Percentiles rank a stretch among this genome's conserved stretches.
Evolutionary conservation across 2,888 invertebrate species (phyloP).

Genomic region (Volucella inflata): DNA sequence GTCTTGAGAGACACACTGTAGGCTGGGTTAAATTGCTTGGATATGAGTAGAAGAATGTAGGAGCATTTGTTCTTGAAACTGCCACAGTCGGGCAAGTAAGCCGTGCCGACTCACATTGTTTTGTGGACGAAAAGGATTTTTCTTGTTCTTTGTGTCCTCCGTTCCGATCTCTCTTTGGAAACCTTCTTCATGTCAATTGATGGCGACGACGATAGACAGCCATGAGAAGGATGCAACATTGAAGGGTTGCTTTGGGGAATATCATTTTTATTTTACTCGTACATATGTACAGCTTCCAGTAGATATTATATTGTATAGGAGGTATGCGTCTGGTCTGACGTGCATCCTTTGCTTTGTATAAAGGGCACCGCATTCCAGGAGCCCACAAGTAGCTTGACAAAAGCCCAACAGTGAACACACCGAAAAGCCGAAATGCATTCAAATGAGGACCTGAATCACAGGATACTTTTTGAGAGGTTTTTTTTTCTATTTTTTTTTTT

Average conservation of each 20-base stretch:
- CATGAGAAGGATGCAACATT: slow-evolving; percentile 62
- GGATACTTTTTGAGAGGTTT: slow-evolving; percentile 6
- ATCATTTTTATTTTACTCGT: not conserved
- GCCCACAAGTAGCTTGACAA: slow-evolving; percentile 13
- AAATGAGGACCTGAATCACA: slow-evolving; percentile 38
- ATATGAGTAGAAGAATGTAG: slow-evolving; percentile 53
- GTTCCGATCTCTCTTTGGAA: not conserved
- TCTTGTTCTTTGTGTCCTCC: slow-evolving; percentile 1
- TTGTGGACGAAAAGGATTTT: slow-evolving; percentile 54
- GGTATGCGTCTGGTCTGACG: slow-evolving; percentile 60
- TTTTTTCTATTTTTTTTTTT: too few relatives aligned
- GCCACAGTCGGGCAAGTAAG: slow-evolving; percentile 21
- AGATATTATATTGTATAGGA: slow-evolving; percentile 42
- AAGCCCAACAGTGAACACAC: slow-evolving; percentile 58
- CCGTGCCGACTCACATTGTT: slow-evolving; percentile 45
- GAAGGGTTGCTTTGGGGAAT: slow-evolving; percentile 19
- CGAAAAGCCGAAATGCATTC: slow-evolving; percentile 67
- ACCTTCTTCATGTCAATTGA: slow-evolving; percentile 61
- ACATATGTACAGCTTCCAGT: slow-evolving; percentile 10
- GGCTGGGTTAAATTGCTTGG: not conserved
- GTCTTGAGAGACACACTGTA: slow-evolving; percentile 20
- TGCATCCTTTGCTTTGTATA: slow-evolving; percentile 59
- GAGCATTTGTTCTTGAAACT: slow-evolving; percentile 46
- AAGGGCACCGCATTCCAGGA: slow-evolving; percentile 56
- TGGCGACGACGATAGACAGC: slow-evolving; percentile 65